Conservation (phyloP, 2,797 vertebrate genomes). For the Sebastes cheni region DNA sequence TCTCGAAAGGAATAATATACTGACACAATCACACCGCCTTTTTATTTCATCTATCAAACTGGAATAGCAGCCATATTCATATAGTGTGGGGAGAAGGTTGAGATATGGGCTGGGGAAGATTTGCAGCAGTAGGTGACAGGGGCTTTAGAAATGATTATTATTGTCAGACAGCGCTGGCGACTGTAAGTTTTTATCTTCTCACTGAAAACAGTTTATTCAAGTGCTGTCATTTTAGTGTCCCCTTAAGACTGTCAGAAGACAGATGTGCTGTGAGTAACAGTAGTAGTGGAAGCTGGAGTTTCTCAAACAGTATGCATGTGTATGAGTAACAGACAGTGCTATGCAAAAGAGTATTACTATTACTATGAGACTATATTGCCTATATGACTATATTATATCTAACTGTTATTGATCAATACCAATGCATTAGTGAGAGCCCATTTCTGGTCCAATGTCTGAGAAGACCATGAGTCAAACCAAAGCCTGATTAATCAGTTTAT, state of each 20-base stretch:
- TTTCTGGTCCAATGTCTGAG: too few species aligned
- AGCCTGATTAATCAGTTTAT: too few species aligned
- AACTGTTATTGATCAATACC: neutral
- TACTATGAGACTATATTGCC: neutral
- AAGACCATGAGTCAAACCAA: too few species aligned
- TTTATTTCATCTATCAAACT: conserved; percentile 52
- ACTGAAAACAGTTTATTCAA: conserved; percentile 24
- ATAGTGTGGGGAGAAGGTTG: neutral
- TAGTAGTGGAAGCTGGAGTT: neutral
- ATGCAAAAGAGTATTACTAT: neutral
- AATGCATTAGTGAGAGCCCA: too few species aligned
- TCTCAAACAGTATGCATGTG: neutral
- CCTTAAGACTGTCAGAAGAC: conserved; percentile 16
- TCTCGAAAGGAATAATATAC: conserved; percentile 42
- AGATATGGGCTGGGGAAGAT: neutral
- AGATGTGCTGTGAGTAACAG: conserved; percentile 6
- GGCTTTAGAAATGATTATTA: conserved; percentile 38
- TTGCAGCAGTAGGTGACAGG: conserved; percentile 23
- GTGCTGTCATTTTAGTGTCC: conserved; percentile 33
- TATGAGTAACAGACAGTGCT: neutral
- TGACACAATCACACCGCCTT: conserved; percentile 27
- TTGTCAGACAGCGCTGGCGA: conserved; percentile 13
- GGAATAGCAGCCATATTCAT: conserved; percentile 33
- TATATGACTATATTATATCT: neutral
- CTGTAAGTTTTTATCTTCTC: conserved; percentile 23